phyloP scores from a whole-genome alignment of 2,113 vertebrate species.

The Myrmophylax atrothorax region DNA sequence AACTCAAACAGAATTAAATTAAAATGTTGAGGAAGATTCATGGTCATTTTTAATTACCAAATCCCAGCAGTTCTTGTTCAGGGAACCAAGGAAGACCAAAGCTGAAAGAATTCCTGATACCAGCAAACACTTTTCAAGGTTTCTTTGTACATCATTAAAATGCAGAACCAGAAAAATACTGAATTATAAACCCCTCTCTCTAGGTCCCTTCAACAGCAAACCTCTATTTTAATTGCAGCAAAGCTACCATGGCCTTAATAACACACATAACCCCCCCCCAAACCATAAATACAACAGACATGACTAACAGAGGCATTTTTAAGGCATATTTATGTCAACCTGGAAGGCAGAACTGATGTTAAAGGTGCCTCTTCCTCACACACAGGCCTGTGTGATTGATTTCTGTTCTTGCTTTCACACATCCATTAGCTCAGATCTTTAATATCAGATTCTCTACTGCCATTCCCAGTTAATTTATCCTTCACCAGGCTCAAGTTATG shows the following conservation, averaged over 20 bases:
- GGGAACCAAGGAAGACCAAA: not conserved
- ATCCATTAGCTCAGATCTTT: not conserved
- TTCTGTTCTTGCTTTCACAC: not conserved
- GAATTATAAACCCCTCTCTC: not conserved
- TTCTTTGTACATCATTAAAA: not conserved
- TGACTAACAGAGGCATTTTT: not conserved
- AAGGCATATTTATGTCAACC: rapidly evolving
- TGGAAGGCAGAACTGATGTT: not conserved
- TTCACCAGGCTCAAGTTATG: not conserved
- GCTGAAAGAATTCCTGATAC: not conserved
- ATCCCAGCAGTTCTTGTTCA: not conserved
- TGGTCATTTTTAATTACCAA: not conserved
- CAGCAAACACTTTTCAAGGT: not conserved
- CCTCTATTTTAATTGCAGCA: not conserved
- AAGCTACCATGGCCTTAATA: not conserved
- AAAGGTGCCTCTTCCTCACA: not conserved
- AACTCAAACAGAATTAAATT: not conserved
- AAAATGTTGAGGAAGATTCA: not conserved
- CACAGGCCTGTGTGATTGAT: not conserved
- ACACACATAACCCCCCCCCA: not conserved
- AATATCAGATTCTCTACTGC: rapidly evolving
- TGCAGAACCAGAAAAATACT: not conserved
- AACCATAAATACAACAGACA: not conserved
- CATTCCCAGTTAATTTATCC: not conserved
- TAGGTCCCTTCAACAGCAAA: not conserved